Evolutionary conservation across 2,113 vertebrate genomes (phyloP), one percentile per base, ranked within the genome.

Genomic region (Prunella himalayana): DNA sequence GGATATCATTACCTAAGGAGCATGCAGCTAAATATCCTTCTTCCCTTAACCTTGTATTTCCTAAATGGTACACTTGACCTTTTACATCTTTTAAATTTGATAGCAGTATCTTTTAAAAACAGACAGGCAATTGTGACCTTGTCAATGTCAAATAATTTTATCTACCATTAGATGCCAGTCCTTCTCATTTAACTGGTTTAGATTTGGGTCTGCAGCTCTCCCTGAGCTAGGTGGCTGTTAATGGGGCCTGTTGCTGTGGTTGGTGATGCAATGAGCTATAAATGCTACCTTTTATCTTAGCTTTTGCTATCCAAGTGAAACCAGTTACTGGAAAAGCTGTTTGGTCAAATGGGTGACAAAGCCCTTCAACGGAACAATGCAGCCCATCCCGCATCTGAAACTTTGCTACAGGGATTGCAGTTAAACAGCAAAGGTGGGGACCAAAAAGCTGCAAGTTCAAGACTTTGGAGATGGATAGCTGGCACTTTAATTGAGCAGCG

Each of bases 251-350:
- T 70, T 92, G 63, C 87, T 91, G 84, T 63, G 89, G 76, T 54
- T 45, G 30, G 89, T 90, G 91, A 86, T 88, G 93, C 89, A 96
- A 97, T 71, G 82, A 96, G 41, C 90, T 97, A 92, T 94, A 97
- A 86, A 97, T 72, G 71, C 65, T 96, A 49, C 35, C 82, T 97
- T 97, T 96, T 93, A 92, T 95, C 92, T 97, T 92, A 94, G 92
- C 42, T 97, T 97, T 97, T 97, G 94, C 96, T 91, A 85, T 75
- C 65, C 94, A 96, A 96, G 92, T 97, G 95, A 97, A 97, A 95
- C 60, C 95, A 97, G 82, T 94, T 97, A 95, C 96, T 95, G 90
- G 97, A 97, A 98, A 97, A 97, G 86, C 75, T 95, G 44, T 96
- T 96, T 86, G 63, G 53, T 83, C 95, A 97, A 95, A 91, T 8